Evolutionary conservation across 2,888 invertebrate genomes (phyloP).

Genomic region (Acanthopleura granulata): DNA sequence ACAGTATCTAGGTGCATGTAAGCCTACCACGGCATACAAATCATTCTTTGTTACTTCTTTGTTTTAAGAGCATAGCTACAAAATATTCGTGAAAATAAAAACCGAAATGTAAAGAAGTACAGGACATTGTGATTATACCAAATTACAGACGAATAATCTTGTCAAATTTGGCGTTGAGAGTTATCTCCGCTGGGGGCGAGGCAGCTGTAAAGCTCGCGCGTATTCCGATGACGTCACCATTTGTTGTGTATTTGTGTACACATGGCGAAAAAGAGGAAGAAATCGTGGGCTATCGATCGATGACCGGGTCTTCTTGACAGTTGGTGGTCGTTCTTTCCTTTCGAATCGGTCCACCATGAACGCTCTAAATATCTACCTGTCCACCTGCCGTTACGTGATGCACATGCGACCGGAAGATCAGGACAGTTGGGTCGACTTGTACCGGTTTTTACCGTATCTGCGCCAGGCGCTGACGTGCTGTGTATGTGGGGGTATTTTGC

Average conservation of each 20-base stretch:
- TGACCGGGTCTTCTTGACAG: background rate
- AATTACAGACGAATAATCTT: too few species aligned
- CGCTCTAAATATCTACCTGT: conserved; percentile 85
- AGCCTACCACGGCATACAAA: too few species aligned
- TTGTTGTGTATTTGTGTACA: conserved; percentile 16
- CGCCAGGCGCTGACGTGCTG: conserved; percentile 90
- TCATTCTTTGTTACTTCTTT: too few species aligned
- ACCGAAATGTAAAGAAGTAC: too few species aligned
- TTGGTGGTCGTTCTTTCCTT: background rate
- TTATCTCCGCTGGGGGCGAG: background rate
- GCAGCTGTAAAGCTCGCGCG: background rate
- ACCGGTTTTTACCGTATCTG: conserved; percentile 85
- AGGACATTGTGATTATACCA: too few species aligned
- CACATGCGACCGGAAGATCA: conserved; percentile 78
- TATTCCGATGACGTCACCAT: background rate
- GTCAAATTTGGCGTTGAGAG: background rate
- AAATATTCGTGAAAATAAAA: too few species aligned
- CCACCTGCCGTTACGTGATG: conserved; percentile 84
- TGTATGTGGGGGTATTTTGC: conserved; percentile 86
- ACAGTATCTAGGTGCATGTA: too few species aligned
- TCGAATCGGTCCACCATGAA: conserved; percentile 74
- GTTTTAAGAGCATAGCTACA: too few species aligned
- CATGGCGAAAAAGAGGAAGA: conserved; percentile 14
- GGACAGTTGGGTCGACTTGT: conserved; percentile 84
- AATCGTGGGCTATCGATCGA: background rate